phyloP scores from a whole-genome alignment of 2,888 invertebrate genomes.

The Eristalinus aeneus region DNA sequence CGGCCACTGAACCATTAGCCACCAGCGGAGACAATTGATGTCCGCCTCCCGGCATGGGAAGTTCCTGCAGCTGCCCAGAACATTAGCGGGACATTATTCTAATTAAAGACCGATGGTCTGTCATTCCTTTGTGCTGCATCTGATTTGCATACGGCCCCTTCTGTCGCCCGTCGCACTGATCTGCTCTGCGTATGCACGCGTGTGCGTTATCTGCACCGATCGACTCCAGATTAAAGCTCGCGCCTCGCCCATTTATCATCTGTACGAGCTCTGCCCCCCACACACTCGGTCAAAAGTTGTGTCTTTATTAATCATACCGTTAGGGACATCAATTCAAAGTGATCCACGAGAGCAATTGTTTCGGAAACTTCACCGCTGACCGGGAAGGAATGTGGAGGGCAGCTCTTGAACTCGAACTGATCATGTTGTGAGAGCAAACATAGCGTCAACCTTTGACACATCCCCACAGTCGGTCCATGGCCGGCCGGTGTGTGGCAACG shows the following conservation, averaged over 20 bases:
- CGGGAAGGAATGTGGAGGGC: not conserved
- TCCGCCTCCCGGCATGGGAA: not conserved
- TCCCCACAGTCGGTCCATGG: not conserved
- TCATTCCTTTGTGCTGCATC: conserved; percentile 51
- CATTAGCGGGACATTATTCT: conserved; percentile 51
- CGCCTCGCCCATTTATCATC: conserved; percentile 43
- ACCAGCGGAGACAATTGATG: not conserved
- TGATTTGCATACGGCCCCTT: conserved; percentile 53
- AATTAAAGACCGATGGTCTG: conserved; percentile 46
- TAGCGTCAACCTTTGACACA: conserved; percentile 64
- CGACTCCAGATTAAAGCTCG: conserved; percentile 33
- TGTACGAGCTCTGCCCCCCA: conserved; percentile 19
- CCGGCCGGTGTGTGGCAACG: not conserved
- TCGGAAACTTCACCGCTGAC: not conserved
- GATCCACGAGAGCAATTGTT: not conserved
- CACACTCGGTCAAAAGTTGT: conserved; percentile 2
- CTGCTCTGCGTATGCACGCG: conserved; percentile 29
- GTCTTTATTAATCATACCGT: conserved; percentile 54
- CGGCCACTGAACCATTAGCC: not conserved
- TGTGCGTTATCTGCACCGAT: conserved; percentile 23
- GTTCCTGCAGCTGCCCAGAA: conserved; percentile 12
- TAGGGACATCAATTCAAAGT: conserved; percentile 1
- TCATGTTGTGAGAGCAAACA: conserved; percentile 56
- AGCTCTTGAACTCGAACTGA: conserved; percentile 30
- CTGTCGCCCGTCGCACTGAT: too few species aligned